phyloP scores from a whole-genome alignment of 2,113 vertebrate genomes.

The Dipodomys ordii region DNA sequence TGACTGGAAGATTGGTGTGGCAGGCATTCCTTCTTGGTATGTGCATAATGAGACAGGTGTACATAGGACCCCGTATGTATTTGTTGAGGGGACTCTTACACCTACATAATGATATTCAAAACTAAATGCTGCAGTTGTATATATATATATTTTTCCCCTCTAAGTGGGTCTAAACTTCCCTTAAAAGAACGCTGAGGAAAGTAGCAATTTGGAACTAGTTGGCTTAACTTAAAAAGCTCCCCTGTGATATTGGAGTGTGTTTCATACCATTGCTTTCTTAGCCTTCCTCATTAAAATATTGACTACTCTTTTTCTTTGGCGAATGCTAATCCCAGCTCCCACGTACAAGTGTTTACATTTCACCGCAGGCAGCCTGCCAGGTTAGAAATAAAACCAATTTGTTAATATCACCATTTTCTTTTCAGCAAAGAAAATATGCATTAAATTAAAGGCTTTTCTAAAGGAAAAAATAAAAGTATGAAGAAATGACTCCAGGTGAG shows the following conservation, averaged over 20 bases:
- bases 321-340: conserved; percentile 67
- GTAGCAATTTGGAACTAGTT: conserved; percentile 78
- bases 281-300: conserved; percentile 80
- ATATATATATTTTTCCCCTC: conserved; percentile 44
- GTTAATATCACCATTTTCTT: conserved; percentile 77
- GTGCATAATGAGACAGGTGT: conserved; percentile 47
- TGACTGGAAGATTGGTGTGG: conserved; percentile 46
- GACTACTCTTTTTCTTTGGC: conserved; percentile 75
- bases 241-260: conserved; percentile 60
- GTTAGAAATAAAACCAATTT: conserved; percentile 80
- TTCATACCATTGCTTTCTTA: conserved; percentile 79
- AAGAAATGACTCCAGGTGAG: conserved; percentile 57
- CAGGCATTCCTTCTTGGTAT: conserved; percentile 40
- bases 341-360: conserved; percentile 78
- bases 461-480: conserved; percentile 32
- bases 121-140: conserved; percentile 71
- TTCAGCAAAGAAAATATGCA: conserved; percentile 76
- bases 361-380: conserved; percentile 70
- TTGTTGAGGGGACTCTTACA: conserved; percentile 74
- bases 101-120: conserved; percentile 78
- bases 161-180: conserved; percentile 75
- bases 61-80: conserved; percentile 71
- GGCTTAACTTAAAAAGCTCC: conserved; percentile 82
- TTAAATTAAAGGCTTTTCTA: conserved; percentile 71
- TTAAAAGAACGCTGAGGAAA: conserved; percentile 77